Percentiles rank a stretch among this genome's conserved stretches.
These are phyloP conservation scores for Pelmatolapia mariae DNA, from an alignment of 2,113 vertebrate genomes.

Conservation along the genomic window DNA sequence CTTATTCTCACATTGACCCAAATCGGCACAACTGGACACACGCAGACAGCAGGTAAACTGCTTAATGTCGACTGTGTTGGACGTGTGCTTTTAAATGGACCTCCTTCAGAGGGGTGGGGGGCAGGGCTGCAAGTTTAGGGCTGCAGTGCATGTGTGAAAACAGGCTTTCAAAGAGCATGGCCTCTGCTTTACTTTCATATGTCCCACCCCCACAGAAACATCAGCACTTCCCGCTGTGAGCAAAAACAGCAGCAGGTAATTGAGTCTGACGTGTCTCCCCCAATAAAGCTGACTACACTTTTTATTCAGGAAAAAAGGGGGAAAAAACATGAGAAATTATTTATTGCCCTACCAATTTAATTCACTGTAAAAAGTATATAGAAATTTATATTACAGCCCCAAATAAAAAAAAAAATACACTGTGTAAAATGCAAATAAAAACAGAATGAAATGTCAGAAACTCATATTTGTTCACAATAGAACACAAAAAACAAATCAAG, in stretches of 20 bases:
- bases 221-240: neutral
- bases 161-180: slow-evolving; percentile 22
- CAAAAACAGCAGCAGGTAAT: neutral
- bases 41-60: neutral
- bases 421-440: neutral
- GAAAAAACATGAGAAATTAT: neutral
- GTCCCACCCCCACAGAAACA: neutral
- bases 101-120: neutral
- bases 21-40: neutral
- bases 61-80: neutral
- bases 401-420: neutral
- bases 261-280: neutral
- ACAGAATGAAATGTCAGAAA: neutral
- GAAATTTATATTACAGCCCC: neutral
- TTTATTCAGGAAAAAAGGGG: neutral
- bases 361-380: neutral
- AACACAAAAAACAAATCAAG: neutral
- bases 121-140: neutral
- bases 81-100: neutral
- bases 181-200: slow-evolving; percentile 36
- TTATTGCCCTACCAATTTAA: neutral
- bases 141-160: neutral
- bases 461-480: neutral
- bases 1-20: neutral
- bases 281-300: slow-evolving; percentile 24